Evolutionary conservation across 2,113 vertebrate genomes (phyloP), one percentile per base, ranked within the genome.

Genomic region (Montifringilla adamsi): DNA sequence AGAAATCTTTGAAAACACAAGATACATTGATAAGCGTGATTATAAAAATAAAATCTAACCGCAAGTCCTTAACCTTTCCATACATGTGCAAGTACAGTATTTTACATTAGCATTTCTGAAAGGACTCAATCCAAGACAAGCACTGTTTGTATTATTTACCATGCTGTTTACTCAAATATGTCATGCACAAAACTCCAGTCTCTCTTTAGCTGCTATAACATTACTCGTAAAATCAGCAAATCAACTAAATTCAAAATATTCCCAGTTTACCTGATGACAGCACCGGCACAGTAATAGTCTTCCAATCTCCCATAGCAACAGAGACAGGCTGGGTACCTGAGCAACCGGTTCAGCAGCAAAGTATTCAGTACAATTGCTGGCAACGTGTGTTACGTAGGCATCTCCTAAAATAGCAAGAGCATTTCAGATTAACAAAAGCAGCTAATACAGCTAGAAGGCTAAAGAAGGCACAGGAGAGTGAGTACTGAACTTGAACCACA

Each of bases 281-380:
- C 95, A 98, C 97, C 64, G 98, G 97, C 97, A 98, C 98, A 97
- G 97, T 97, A 92, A 98, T 73, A 77, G 98, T 98, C 98, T 98
- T 98, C 99, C 98, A 98, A 97, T 99, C 99, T 98, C 98, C 99
- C 99, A 99, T 99, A 98, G 99, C 98, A 98, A 95, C 95, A 56
- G 87, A 96, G 87, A 91, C 93, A 96, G 96, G 97, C 95, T 96
- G 96, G 91, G 85, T 86, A 97, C 94, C 82, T 97, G 97, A 88
- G 96, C 96, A 97, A 92, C 97, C 79, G 94, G 94, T 90, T 98
- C 97, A 98, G 97, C 92, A 96, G 94, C 74, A 84, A 95, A 67
- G 95, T 82, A 94, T 94, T 96, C 83, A 95, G 96, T 84, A 93
- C 96, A 95, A 93, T 88, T 94, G 70, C 94, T 93, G 83, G 92